phyloP scores from a whole-genome alignment of 2,113 vertebrate genomes.

The Probosciger aterrimus region DNA sequence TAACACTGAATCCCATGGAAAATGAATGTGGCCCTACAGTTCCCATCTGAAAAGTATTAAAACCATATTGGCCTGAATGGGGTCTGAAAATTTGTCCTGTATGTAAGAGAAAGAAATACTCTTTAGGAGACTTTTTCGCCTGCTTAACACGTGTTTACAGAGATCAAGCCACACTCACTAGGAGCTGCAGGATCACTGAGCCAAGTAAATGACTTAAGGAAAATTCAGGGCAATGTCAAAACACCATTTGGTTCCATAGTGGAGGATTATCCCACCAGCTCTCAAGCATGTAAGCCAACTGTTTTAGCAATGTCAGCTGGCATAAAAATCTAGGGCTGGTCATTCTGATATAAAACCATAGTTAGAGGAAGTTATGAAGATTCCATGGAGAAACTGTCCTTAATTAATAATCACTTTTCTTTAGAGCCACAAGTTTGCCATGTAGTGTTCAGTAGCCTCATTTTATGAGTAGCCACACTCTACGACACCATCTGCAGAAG shows the following conservation, averaged over 20 bases:
- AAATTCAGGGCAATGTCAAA: neutral
- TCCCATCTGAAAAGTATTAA: neutral
- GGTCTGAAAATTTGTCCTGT: neutral
- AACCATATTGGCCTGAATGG: neutral
- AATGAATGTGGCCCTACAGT: neutral
- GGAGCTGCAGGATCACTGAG: neutral
- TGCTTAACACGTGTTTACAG: neutral
- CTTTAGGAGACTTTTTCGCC: neutral
- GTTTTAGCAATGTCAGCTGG: neutral
- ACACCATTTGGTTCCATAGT: neutral
- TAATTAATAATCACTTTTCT: neutral
- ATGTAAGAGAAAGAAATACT: neutral
- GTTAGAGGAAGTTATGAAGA: neutral
- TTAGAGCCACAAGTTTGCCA: neutral
- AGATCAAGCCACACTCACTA: neutral
- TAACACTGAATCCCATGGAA: neutral
- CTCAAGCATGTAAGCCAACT: neutral
- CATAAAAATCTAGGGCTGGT: neutral
- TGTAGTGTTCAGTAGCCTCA: neutral
- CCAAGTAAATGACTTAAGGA: neutral
- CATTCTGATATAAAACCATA: neutral
- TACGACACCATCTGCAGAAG: constrained; percentile 21
- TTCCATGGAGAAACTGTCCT: neutral
- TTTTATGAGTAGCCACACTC: constrained; percentile 6
- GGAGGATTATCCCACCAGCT: neutral